Base-by-base conservation (phyloP, 1,140 invertebrate species). In the Drosophila insularis region DNA sequence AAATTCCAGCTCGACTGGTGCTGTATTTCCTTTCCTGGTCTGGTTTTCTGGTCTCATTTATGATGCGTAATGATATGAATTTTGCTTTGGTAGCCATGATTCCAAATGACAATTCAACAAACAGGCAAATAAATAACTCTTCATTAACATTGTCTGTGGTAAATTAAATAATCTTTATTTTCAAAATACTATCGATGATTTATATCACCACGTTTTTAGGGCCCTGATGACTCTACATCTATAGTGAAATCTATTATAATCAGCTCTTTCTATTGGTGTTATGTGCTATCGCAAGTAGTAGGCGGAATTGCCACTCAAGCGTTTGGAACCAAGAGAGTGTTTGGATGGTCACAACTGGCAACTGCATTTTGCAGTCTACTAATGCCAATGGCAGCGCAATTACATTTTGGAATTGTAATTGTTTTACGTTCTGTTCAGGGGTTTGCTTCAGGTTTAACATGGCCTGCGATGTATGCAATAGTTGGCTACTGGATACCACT, bases 401-500 rank as follows among this genome's bases (percentile, higher is more conserved):
- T 93, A 11, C 95, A 95, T 91, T 95, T 94, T 62, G 92, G 92
- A 1, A 85, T 92, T 6, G 93, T 95, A 46, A 95, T 95, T 66
- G 90, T 93, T 6, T 89, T 96, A 17, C 92, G 95, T 23, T 95
- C 94, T 78, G 93, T 95, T 43, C 95, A 95, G 92, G 95, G 95
- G 32, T 93, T 95, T 68, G 94, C 95, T n/a, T 95, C 94, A 71
- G 96, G 97, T 55, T 93, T 97, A 32, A 97, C 96, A 2, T 97
- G 96, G 94, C 96, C 97, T 31, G 95, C 96, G 1, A 97, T 97
- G 94, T 97, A 97, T 91, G 95, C 96, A 13, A 93, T 97, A 43
- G 95, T 97, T 75, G 95, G 96, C n/a, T 94, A 95, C 75, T 97
- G 97, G 96, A 96, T 97, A 64, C 97, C 96, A 13, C 93, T 95